A percentile compares a stretch with the other conserved stretches of the same genome.
phyloP scores from a whole-genome alignment of 2,888 invertebrate species.

The Galerucella pusilla region DNA sequence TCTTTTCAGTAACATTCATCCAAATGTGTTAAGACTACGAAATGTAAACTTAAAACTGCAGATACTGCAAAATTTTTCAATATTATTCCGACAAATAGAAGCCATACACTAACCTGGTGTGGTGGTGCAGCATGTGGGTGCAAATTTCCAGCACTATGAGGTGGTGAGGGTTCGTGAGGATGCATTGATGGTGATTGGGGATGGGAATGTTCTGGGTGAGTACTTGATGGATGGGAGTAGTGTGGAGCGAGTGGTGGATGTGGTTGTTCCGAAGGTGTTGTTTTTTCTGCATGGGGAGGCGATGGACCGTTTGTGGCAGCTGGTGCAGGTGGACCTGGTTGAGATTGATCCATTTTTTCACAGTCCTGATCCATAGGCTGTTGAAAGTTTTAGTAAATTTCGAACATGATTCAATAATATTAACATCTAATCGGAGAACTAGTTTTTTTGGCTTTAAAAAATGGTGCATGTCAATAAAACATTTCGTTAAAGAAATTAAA shows the following conservation, averaged over 20 bases:
- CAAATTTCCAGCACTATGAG: conserved; percentile 42
- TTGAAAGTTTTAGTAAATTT: conserved; percentile 5
- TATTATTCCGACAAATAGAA: not conserved
- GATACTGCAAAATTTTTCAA: not conserved
- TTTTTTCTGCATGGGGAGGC: conserved; percentile 43
- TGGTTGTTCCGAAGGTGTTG: conserved; percentile 45
- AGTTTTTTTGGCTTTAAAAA: no score
- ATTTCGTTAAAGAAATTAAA: no score
- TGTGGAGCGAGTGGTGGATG: conserved; percentile 49
- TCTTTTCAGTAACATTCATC: no score
- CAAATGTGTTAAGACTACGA: no score
- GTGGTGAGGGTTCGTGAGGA: conserved; percentile 37
- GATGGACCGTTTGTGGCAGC: conserved; percentile 45
- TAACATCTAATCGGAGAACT: no score
- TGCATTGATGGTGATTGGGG: conserved; percentile 49
- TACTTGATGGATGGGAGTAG: conserved; percentile 42
- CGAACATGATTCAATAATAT: not conserved
- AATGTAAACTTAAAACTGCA: not conserved
- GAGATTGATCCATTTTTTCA: conserved; percentile 38
- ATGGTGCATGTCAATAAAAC: no score
- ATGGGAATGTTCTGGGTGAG: conserved; percentile 42
- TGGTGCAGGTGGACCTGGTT: conserved; percentile 31
- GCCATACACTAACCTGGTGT: conserved; percentile 39
- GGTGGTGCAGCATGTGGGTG: conserved; percentile 43
- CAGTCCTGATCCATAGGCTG: conserved; percentile 52